These are phyloP conservation scores for Rhynchotus rufescens DNA, from an alignment of 2,797 vertebrate genomes.

Conservation along the genomic window DNA sequence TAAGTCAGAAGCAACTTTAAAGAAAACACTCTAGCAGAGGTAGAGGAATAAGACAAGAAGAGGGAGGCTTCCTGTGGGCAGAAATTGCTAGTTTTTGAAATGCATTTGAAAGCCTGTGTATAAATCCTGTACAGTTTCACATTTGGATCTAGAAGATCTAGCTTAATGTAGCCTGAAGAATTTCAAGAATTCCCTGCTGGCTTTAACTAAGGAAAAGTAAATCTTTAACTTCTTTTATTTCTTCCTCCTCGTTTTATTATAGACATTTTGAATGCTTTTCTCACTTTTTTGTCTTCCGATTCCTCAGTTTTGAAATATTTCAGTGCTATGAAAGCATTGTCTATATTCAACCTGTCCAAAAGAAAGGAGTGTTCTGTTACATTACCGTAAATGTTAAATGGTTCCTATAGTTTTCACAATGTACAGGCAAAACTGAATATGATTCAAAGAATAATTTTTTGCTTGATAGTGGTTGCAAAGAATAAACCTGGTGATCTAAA, in stretches of 20 bases:
- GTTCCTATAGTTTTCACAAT: slow-evolving; percentile 1
- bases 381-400: background rate
- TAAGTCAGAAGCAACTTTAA: background rate
- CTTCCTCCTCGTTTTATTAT: slow-evolving; percentile 1
- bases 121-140: slow-evolving; percentile 30
- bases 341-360: background rate
- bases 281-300: background rate
- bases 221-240: slow-evolving; percentile 13
- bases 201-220: slow-evolving; percentile 34
- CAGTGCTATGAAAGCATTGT: background rate
- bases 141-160: slow-evolving; percentile 24
- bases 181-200: slow-evolving; percentile 31
- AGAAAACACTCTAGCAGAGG: background rate
- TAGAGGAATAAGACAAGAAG: background rate
- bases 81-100: slow-evolving; percentile 19
- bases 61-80: background rate
- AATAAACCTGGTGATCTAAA: background rate
- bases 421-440: background rate
- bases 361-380: background rate
- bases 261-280: slow-evolving; percentile 17
- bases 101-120: background rate
- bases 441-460: background rate
- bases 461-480: background rate
- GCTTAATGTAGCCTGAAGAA: background rate
- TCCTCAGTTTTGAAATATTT: slow-evolving; percentile 34